Evolutionary conservation across 2,888 invertebrate species (phyloP).

Genomic region (Galerucella nymphaeae): DNA sequence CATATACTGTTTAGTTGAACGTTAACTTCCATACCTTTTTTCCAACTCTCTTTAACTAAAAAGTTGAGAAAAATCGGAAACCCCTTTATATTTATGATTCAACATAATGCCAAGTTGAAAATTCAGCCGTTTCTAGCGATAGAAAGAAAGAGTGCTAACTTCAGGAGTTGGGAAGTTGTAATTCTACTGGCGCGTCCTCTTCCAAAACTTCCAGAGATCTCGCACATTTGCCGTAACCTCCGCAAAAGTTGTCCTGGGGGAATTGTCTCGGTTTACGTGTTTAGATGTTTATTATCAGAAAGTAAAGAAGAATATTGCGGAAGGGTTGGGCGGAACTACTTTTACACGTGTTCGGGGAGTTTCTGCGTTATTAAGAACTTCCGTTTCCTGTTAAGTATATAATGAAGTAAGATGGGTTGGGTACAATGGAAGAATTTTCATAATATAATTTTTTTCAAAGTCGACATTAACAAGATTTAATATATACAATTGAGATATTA

Average conservation of each 20-base stretch:
- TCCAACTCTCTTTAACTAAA: conserved; percentile 18
- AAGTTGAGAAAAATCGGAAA: conserved; percentile 15
- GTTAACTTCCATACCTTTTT: conserved; percentile 12
- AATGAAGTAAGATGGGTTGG: background rate
- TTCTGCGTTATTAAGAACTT: conserved; percentile 31
- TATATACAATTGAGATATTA: no score
- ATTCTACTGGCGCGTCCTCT: conserved; percentile 47
- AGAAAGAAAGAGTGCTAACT: conserved; percentile 36
- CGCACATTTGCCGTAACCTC: conserved; percentile 46
- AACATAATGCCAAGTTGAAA: conserved; percentile 30
- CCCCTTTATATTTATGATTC: conserved; percentile 36
- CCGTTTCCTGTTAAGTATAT: conserved; percentile 15
- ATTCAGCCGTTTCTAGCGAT: conserved; percentile 32
- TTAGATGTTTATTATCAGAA: conserved; percentile 49
- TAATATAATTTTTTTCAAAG: background rate
- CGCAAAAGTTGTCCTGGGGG: conserved; percentile 44
- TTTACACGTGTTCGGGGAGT: conserved; percentile 39
- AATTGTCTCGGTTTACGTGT: conserved; percentile 54
- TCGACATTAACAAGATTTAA: background rate
- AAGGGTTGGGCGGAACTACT: conserved; percentile 33
- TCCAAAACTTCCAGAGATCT: conserved; percentile 39
- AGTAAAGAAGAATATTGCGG: conserved; percentile 40
- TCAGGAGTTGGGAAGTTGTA: conserved; percentile 44
- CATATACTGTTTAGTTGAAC: conserved; percentile 17
- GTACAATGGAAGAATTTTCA: background rate